phyloP scores from a whole-genome alignment of 1,140 invertebrate genomes.

The Aphidius ervi region DNA sequence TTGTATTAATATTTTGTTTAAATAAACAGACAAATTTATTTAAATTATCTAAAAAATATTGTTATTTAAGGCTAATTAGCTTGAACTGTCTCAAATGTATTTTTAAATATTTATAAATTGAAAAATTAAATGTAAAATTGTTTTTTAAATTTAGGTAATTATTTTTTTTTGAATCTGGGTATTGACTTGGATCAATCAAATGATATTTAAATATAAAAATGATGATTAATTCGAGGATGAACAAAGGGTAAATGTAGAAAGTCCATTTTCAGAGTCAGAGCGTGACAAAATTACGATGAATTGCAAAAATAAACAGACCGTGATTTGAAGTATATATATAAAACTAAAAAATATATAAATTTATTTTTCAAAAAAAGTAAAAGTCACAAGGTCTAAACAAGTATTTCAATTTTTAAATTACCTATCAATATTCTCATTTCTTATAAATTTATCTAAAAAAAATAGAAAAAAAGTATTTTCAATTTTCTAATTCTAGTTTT shows the following conservation, averaged over 20 bases:
- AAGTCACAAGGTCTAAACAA: slow-evolving; percentile 28
- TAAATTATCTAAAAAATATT: too few relatives aligned
- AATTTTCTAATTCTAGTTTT: too few relatives aligned
- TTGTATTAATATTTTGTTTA: too few relatives aligned
- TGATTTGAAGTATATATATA: slow-evolving; percentile 17
- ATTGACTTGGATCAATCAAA: slow-evolving; percentile 1
- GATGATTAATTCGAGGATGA: slow-evolving; percentile 21
- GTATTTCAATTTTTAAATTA: neutral
- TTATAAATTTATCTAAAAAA: too few relatives aligned
- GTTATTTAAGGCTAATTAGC: too few relatives aligned
- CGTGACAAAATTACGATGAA: slow-evolving; percentile 45
- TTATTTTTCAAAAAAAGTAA: slow-evolving; percentile 33
- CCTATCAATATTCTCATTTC: too few relatives aligned
- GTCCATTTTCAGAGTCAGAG: slow-evolving; percentile 34
- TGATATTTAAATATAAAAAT: slow-evolving; percentile 11
- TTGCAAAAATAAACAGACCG: slow-evolving; percentile 43
- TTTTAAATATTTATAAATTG: too few relatives aligned
- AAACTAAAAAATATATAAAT: too few relatives aligned
- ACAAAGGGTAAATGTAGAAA: slow-evolving; percentile 26
- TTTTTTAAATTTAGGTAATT: neutral
- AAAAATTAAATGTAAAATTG: too few relatives aligned
- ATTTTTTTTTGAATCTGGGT: neutral
- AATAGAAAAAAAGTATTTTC: too few relatives aligned
- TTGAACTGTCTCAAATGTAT: too few relatives aligned
- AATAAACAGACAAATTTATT: too few relatives aligned